Evolutionary conservation across 2,113 vertebrate genomes (phyloP), one percentile per base, ranked within the genome.

Genomic region (Zosterops borbonicus): DNA sequence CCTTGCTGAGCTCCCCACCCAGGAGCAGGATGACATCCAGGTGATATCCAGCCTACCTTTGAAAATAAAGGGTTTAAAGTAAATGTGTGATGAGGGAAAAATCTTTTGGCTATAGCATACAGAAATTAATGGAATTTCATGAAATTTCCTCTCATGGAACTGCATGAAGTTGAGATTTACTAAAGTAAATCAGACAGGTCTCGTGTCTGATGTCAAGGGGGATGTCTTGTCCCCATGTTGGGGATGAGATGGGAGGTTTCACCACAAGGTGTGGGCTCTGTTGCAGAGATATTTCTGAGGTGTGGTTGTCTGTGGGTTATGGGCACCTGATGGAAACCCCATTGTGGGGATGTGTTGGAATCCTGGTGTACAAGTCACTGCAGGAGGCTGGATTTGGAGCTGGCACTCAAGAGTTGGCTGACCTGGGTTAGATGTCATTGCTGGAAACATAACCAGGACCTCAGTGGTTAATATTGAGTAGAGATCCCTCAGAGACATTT

Each of bases 311-410:
- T 9, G 1, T 39, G 35, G 11, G 25, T 59, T 58, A 24, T 5
- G 47, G 67, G 41, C 8, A 76, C 63, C 33, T 73, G 33, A 53
- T 81, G 64, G 63, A 46, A 86, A 5, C 19, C 24, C 42, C 5
- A 1, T 0, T 1, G 31, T 4, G 3, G 14, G 29, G 35, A 2
- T 55, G 25, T 35, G 37, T 25, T 68, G 55, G 44, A 14, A 10
- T 60, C 35, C 49, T 77, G 77, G 13, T 0, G 1, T 27, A 4
- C 2, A 21, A 6, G n/a, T 69, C 14, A 14, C 33, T 0, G 0
- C 0, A 23, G 41, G 65, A 33, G 56, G 12, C 27, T 0, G 0
- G 22, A 15, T 80, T 59, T 5, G 3, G 68, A 80, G 41, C 50
- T 85, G 62, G 37, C 20, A 24, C 13, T 22, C 6, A 4, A 5